A percentile compares a stretch with the other conserved stretches of the same genome.
These are phyloP conservation scores for Pseudomyrmex sp. DNA, from an alignment of 1,140 invertebrate species.

Conservation along the genomic window DNA sequence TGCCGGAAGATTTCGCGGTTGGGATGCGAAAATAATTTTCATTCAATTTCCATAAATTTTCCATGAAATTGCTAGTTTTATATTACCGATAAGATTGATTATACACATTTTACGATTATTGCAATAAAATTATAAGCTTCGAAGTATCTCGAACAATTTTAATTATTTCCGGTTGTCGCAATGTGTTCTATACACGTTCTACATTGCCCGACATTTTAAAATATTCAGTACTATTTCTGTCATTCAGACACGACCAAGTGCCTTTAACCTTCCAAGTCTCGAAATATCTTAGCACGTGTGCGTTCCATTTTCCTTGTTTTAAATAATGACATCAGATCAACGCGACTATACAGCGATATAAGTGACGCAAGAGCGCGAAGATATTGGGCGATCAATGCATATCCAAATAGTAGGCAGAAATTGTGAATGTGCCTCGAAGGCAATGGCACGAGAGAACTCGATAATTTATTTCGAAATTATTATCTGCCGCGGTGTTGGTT, in stretches of 20 bases:
- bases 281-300: constrained; percentile 33
- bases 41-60: no score
- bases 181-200: not conserved
- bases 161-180: not conserved
- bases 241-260: not conserved
- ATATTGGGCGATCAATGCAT: not conserved
- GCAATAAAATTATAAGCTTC: no score
- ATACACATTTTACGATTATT: no score
- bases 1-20: no score
- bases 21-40: no score
- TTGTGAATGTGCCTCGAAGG: not conserved
- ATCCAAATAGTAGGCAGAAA: not conserved
- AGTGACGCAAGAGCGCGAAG: not conserved
- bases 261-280: constrained; percentile 8
- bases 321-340: not conserved
- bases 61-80: no score
- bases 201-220: not conserved
- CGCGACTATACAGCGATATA: not conserved
- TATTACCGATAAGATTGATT: no score
- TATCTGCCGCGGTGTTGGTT: not conserved
- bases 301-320: not conserved
- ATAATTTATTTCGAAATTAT: constrained; percentile 34
- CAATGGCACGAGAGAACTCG: not conserved
- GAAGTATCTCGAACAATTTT: no score
- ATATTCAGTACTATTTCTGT: not conserved